Percentiles rank a stretch among this genome's conserved stretches.
These are phyloP conservation scores for Lampris megalopsis DNA, from an alignment of 2,113 vertebrate genomes.

Conservation along the genomic window DNA sequence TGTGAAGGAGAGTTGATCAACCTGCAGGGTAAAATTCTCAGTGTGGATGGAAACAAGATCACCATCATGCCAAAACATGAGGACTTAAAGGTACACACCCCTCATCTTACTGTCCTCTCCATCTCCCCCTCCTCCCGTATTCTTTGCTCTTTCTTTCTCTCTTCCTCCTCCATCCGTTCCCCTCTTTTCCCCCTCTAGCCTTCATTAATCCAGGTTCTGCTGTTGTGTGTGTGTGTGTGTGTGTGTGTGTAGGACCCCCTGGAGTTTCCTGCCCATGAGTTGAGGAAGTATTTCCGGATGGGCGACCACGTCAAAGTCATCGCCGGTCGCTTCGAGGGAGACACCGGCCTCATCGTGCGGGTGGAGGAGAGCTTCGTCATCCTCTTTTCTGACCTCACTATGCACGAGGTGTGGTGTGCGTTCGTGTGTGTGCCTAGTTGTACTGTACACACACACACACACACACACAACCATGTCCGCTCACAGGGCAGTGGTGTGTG, in stretches of 20 bases:
- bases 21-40: slow-evolving; percentile 95
- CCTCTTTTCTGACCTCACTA: slow-evolving; percentile 95
- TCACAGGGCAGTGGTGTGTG: too few species aligned
- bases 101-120: neutral
- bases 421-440: neutral
- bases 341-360: slow-evolving; percentile 94
- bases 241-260: slow-evolving; percentile 86
- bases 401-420: slow-evolving; percentile 87
- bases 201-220: neutral
- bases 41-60: slow-evolving; percentile 96
- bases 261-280: slow-evolving; percentile 94
- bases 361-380: slow-evolving; percentile 98
- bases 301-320: slow-evolving; percentile 98
- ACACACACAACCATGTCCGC: too few species aligned
- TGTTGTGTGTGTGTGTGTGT: neutral
- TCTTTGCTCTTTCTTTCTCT: neutral
- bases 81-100: slow-evolving; percentile 90
- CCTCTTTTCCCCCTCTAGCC: neutral
- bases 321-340: slow-evolving; percentile 92
- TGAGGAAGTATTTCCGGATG: slow-evolving; percentile 96
- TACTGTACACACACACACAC: too few species aligned
- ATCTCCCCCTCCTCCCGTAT: neutral
- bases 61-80: slow-evolving; percentile 98
- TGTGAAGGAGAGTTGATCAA: slow-evolving; percentile 97
- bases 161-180: neutral